Conservation (phyloP, 2,113 vertebrate genomes). For the Ceratotherium simum region DNA sequence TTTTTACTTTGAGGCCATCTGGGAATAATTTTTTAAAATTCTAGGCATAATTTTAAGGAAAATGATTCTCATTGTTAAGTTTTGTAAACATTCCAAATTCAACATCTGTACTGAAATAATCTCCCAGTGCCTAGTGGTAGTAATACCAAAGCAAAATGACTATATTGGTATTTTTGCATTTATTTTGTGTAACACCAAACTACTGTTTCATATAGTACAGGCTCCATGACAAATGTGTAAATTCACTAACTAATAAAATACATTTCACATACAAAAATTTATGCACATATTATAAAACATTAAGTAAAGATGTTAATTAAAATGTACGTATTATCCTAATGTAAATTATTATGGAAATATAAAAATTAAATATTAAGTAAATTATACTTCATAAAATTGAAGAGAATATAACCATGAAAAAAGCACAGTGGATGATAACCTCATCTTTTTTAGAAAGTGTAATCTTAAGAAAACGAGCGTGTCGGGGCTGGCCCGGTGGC, state of each 20-base stretch:
- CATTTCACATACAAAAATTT: constrained; percentile 30
- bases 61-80: constrained; percentile 26
- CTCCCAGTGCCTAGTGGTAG: background rate
- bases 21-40: constrained; percentile 18
- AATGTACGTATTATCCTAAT: background rate
- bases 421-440: background rate
- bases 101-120: constrained; percentile 35
- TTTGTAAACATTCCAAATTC: background rate
- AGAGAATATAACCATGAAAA: constrained; percentile 27
- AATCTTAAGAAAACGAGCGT: background rate
- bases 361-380: constrained; percentile 29
- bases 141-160: constrained; percentile 42
- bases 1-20: constrained; percentile 38
- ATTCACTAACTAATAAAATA: constrained; percentile 48
- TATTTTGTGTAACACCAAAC: constrained; percentile 20
- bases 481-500: background rate
- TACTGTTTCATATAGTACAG: background rate
- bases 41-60: constrained; percentile 45
- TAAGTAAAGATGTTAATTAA: background rate
- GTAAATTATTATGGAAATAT: background rate
- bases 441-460: constrained; percentile 24
- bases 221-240: constrained; percentile 32
- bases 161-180: background rate
- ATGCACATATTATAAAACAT: background rate
- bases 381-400: background rate